These are phyloP conservation scores for Volucella zonaria DNA, from an alignment of 2,888 invertebrate genomes.

Conservation along the genomic window DNA sequence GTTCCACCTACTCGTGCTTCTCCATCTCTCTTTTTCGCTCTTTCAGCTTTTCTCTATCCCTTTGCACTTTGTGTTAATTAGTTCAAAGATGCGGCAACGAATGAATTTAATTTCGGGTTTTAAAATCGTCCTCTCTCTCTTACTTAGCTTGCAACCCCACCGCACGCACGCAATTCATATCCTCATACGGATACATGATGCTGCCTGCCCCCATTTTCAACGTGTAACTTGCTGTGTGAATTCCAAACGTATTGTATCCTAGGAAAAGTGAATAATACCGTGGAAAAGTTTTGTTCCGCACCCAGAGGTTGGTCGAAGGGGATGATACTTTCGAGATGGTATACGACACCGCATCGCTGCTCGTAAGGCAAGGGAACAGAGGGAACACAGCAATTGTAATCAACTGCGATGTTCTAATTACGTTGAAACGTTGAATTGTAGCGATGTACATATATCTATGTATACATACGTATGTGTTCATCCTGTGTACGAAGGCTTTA, in stretches of 20 bases:
- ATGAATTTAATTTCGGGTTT: constrained; percentile 75
- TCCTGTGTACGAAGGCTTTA: constrained; percentile 50
- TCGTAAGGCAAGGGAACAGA: constrained; percentile 47
- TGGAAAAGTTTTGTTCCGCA: constrained; percentile 67
- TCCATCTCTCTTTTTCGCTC: constrained; percentile 35
- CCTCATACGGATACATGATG: constrained; percentile 9
- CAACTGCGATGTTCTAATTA: constrained; percentile 72
- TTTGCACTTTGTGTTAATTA: constrained; percentile 69
- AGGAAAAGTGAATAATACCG: constrained; percentile 73
- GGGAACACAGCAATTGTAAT: constrained; percentile 66
- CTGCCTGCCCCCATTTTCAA: constrained; percentile 9
- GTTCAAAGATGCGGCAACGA: constrained; percentile 73
- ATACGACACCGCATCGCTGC: constrained; percentile 57
- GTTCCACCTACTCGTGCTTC: not conserved
- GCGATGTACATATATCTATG: constrained; percentile 1
- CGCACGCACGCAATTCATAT: constrained; percentile 39
- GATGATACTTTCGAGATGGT: constrained; percentile 56
- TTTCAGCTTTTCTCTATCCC: constrained; percentile 4
- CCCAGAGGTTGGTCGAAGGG: constrained; percentile 46
- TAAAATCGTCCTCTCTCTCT: constrained; percentile 62
- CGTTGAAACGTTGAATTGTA: constrained; percentile 62
- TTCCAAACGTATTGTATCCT: constrained; percentile 56
- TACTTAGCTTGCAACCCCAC: constrained; percentile 14
- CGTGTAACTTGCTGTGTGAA: constrained; percentile 40
- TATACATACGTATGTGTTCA: not conserved